Percentiles rank a stretch among this genome's conserved stretches.
These are phyloP conservation scores for Atherinomorus stipes DNA, from an alignment of 2,113 vertebrate species.

Conservation along the genomic window DNA sequence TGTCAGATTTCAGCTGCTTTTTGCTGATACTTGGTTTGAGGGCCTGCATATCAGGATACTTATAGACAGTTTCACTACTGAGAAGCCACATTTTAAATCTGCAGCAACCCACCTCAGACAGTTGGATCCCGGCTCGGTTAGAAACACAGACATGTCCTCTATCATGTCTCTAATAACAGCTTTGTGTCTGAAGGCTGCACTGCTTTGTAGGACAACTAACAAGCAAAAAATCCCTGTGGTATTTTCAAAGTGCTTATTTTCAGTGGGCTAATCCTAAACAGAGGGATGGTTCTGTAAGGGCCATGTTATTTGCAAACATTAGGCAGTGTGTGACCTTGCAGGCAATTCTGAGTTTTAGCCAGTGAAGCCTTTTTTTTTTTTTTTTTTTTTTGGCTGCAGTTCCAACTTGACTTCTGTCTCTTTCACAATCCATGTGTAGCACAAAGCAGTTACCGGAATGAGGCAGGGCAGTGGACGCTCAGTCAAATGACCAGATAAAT, in stretches of 20 bases:
- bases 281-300: slow-evolving; percentile 15
- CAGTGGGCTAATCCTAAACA: slow-evolving; percentile 17
- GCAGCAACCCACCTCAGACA: background rate
- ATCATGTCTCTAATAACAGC: slow-evolving; percentile 11
- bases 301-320: slow-evolving; percentile 21
- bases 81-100: slow-evolving; percentile 3
- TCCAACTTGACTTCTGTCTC: slow-evolving; percentile 9
- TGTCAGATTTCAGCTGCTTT: slow-evolving; percentile 4
- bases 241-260: slow-evolving; percentile 17
- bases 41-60: background rate
- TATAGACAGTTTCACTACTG: background rate
- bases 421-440: background rate
- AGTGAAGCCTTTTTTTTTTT: slow-evolving; percentile 16
- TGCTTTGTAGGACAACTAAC: background rate
- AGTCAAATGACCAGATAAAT: slow-evolving; percentile 2
- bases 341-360: slow-evolving; percentile 12
- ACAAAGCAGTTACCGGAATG: slow-evolving; percentile 3
- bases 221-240: background rate
- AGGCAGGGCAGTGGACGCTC: background rate
- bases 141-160: slow-evolving; percentile 10
- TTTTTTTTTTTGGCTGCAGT: slow-evolving; percentile 27
- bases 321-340: slow-evolving; percentile 32
- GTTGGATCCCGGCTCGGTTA: slow-evolving; percentile 2
- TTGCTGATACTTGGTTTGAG: background rate
- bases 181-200: background rate